These are phyloP conservation scores for Poeciliopsis turrubarensis DNA, from an alignment of 2,113 vertebrate genomes.

Conservation along the genomic window DNA sequence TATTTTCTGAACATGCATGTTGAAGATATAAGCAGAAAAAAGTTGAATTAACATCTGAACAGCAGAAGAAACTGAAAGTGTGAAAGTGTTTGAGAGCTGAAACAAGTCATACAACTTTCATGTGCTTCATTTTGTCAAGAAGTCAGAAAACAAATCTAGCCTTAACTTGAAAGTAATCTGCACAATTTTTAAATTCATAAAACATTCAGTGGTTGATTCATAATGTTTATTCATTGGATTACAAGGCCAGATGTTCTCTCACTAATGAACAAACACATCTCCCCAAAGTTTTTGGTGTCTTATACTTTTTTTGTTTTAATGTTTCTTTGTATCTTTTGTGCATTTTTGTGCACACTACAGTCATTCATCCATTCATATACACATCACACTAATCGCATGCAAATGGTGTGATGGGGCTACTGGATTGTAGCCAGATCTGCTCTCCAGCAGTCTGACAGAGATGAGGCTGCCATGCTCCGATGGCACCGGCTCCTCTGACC, in stretches of 20 bases:
- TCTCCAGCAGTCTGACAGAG: no score
- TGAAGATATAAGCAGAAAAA: background rate
- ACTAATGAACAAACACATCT: no score
- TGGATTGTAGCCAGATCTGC: no score
- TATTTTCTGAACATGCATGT: background rate
- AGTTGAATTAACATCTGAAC: background rate
- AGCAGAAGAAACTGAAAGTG: background rate
- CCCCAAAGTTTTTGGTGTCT: no score
- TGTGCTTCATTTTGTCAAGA: background rate
- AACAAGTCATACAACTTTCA: no score
- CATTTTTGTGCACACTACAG: background rate
- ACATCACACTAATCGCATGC: no score
- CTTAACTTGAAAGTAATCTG: background rate
- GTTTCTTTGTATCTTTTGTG: background rate
- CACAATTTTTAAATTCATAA: background rate
- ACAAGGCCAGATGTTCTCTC: no score
- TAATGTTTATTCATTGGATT: background rate
- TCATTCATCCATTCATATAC: no score
- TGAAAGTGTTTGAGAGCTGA: no score
- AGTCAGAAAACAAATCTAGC: background rate
- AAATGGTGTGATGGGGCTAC: no score
- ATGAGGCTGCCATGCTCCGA: no score
- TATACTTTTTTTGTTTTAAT: background rate
- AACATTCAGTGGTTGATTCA: background rate
- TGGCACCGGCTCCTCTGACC: no score